Evolutionary conservation across 2,888 invertebrate species (phyloP).

Genomic region (Leistus spinibarbis): DNA sequence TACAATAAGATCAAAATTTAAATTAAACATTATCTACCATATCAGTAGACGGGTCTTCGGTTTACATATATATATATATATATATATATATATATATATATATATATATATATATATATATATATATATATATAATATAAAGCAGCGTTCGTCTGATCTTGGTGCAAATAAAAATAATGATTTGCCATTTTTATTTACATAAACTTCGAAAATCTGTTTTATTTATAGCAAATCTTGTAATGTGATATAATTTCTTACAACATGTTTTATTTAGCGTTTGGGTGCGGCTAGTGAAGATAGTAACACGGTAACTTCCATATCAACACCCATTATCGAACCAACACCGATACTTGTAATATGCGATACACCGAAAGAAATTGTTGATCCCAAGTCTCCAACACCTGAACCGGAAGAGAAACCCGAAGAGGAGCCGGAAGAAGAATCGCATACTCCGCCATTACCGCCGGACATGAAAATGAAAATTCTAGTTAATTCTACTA

Average conservation of each 20-base stretch:
- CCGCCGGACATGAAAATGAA: slow-evolving; percentile 54
- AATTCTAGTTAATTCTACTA: slow-evolving; percentile 46
- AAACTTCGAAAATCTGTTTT: too few species aligned
- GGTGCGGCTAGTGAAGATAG: slow-evolving; percentile 66
- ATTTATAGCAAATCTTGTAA: neutral
- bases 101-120: too few species aligned
- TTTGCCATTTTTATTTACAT: too few species aligned
- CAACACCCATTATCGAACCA: slow-evolving; percentile 45
- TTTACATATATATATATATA: too few species aligned
- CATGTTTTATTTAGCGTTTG: slow-evolving; percentile 56
- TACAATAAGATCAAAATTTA: too few species aligned
- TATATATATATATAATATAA: too few species aligned
- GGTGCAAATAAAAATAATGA: too few species aligned
- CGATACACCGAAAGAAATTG: slow-evolving; percentile 11
- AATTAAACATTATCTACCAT: too few species aligned
- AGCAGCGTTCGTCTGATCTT: too few species aligned
- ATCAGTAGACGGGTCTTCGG: too few species aligned
- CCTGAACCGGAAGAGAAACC: slow-evolving; percentile 44
- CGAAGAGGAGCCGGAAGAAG: slow-evolving; percentile 54
- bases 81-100: too few species aligned
- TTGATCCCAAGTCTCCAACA: slow-evolving; percentile 14
- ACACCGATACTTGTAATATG: slow-evolving; percentile 21
- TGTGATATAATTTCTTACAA: slow-evolving; percentile 5
- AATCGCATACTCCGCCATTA: slow-evolving; percentile 56
- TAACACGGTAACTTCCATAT: slow-evolving; percentile 52